phyloP scores from a whole-genome alignment of 2,797 vertebrate species.

The Champsocephalus gunnari region DNA sequence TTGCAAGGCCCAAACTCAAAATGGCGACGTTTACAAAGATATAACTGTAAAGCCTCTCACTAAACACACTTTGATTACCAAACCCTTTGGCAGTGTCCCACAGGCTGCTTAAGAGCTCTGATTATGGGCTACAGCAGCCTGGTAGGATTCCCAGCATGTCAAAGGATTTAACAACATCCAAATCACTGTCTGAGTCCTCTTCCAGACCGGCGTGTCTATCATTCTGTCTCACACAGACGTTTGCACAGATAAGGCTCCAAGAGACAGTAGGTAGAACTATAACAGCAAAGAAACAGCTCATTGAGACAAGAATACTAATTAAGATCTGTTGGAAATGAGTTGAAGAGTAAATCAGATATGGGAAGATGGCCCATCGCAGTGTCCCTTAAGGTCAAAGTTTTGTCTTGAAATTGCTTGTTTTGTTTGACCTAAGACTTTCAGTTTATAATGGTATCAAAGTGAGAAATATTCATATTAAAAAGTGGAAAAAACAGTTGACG shows the following conservation, averaged over 20 bases:
- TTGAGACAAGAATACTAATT: neutral
- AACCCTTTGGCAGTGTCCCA: conserved; percentile 39
- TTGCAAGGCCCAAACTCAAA: neutral
- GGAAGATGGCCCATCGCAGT: neutral
- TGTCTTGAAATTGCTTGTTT: neutral
- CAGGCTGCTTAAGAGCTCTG: conserved; percentile 62
- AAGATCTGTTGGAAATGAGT: neutral
- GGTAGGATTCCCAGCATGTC: conserved; percentile 75
- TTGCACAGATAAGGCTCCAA: conserved; percentile 39
- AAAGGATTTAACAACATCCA: conserved; percentile 72
- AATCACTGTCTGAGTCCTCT: conserved; percentile 51
- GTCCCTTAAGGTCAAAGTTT: neutral
- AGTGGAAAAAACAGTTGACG: neutral
- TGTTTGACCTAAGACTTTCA: neutral
- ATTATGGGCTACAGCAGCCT: conserved; percentile 62
- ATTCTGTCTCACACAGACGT: conserved; percentile 31
- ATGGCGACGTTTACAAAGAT: conserved; percentile 3
- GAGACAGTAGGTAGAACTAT: conserved; percentile 28
- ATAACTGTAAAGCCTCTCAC: conserved; percentile 3
- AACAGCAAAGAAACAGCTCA: conserved; percentile 19
- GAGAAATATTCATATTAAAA: conserved; percentile 3
- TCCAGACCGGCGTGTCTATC: conserved; percentile 61
- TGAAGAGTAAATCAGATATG: neutral
- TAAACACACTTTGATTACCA: conserved; percentile 11
- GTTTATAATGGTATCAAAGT: neutral